Base-by-base conservation (phyloP, 2,113 vertebrate species). In the Sardina pilchardus region DNA sequence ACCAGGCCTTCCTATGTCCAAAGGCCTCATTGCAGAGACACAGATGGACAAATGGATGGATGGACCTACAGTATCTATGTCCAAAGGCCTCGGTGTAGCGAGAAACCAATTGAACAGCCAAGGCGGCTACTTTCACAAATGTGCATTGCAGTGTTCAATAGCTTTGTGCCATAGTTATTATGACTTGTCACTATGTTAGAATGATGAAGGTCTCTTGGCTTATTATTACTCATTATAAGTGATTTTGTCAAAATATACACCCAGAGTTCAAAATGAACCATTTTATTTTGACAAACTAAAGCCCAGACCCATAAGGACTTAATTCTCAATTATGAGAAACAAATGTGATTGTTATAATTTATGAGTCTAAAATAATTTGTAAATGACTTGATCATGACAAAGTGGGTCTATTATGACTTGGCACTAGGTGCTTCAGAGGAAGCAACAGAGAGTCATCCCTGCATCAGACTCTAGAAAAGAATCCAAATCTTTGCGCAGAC, bases 281-380 rank as follows among this genome's bases (percentile, higher is more conserved):
- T 10, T 82, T 63, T 26, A 82, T 82, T 86, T 53, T 42, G 59
- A 80, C 59, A 82, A 86, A 84, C 56, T 43, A 45, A 63, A 67
- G 47, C 81, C 45, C 78, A 44, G 44, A 53, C 39, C 39, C 48
- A 26, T 82, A 48, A 88, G 53, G 81, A 63, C n/a, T 63, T 43
- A 34, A 82, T 36, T 53, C 24, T 9, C 75, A 86, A 82, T 84
- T 84, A 84, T 86, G 45, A 78, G 87, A 47, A 88, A 88, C 59
- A 47, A n/a, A 42, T 82, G 78, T 59, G 39, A 78, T 63, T 88
- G 30, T 53, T 82, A 71, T 71, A 50, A 84, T 82, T 84, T 34
- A 80, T 88, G 56, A 86, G 53, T 36, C 45, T 42, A 53, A 42
- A 75, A 84, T 84, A 44, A 88, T 86, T 84, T 75, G 56, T 47